Conservation (phyloP, 2,113 vertebrate species). For the Tragelaphus imberbis region DNA sequence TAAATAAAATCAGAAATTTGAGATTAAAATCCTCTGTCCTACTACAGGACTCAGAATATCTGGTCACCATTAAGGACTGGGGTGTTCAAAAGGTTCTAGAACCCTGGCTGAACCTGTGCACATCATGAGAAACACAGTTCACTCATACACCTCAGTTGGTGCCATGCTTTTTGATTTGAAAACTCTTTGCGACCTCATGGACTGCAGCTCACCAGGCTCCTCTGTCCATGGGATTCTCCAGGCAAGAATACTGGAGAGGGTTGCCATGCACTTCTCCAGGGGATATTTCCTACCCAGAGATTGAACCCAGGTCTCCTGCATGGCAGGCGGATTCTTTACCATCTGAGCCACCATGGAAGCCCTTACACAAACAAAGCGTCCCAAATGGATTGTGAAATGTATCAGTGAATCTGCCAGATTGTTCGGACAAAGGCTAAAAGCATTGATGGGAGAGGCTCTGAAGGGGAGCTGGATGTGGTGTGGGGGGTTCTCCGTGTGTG, state of each 20-base stretch:
- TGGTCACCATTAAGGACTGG: neutral
- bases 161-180: neutral
- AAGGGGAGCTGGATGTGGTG: neutral
- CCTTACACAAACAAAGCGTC: constrained; percentile 25
- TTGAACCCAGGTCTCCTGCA: neutral
- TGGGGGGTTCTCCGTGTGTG: neutral
- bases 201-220: neutral
- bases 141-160: neutral
- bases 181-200: too few relatives aligned
- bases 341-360: neutral
- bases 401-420: neutral
- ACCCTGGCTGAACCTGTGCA: neutral
- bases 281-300: neutral
- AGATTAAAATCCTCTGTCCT: neutral
- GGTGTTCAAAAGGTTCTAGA: neutral
- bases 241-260: neutral
- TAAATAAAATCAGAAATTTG: neutral
- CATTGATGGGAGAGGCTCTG: neutral
- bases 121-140: neutral
- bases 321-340: neutral
- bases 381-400: neutral
- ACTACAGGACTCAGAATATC: neutral
- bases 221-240: neutral
- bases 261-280: neutral
- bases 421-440: neutral